phyloP scores from a whole-genome alignment of 2,113 vertebrate species.

The Chaenocephalus aceratus region DNA sequence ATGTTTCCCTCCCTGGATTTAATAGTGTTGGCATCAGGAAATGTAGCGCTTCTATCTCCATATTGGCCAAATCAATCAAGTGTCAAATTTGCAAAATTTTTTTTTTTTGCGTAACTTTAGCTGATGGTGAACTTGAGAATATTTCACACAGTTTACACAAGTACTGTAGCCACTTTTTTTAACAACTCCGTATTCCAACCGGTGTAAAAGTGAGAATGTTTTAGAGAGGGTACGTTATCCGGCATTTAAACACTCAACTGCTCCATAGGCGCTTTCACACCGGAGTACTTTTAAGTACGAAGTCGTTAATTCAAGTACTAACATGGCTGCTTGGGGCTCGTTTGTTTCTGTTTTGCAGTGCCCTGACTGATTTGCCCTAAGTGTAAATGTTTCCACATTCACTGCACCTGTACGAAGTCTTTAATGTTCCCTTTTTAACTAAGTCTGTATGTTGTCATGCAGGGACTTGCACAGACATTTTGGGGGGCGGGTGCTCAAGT shows the following conservation, averaged over 20 bases:
- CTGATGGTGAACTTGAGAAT: not conserved
- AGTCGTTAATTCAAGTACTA: too few relatives aligned
- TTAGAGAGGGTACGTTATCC: not conserved
- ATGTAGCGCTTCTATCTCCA: not conserved
- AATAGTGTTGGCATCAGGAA: not conserved
- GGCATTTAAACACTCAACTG: not conserved
- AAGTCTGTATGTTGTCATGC: not conserved
- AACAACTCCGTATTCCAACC: too few relatives aligned
- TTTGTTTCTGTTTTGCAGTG: not conserved
- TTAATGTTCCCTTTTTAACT: not conserved
- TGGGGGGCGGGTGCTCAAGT: too few relatives aligned
- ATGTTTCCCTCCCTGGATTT: not conserved
- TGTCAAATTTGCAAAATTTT: not conserved
- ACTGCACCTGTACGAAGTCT: not conserved
- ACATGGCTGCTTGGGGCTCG: not conserved
- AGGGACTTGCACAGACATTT: too few relatives aligned
- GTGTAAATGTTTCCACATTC: not conserved
- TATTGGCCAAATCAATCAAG: not conserved
- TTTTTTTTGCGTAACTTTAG: not conserved
- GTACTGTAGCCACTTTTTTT: not conserved
- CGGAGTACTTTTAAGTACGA: too few relatives aligned
- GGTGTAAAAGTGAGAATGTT: not conserved
- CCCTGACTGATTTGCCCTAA: slow-evolving; percentile 5
- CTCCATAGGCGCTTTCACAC: not conserved
- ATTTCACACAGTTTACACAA: not conserved